These are phyloP conservation scores for Cyprinus carpio DNA, from an alignment of 2,113 vertebrate species.

Conservation along the genomic window DNA sequence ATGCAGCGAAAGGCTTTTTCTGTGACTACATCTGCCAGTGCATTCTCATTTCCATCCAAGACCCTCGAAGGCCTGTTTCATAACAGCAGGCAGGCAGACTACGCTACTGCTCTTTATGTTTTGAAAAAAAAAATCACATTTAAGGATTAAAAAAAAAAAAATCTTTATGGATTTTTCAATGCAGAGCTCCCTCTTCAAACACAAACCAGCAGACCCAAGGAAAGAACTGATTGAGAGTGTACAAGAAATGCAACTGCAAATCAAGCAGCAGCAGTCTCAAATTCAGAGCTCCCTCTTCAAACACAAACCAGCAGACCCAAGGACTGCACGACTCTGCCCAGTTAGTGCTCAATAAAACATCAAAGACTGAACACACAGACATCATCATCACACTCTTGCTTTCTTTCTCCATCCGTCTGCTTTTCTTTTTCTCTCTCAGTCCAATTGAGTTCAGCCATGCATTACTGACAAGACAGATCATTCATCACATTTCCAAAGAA, in stretches of 20 bases:
- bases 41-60: conserved; percentile 43
- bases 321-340: conserved; percentile 4
- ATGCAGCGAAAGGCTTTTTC: neutral
- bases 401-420: conserved; percentile 22
- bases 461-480: conserved; percentile 11
- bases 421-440: conserved; percentile 4
- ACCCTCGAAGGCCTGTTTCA: conserved; percentile 34
- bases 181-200: conserved; percentile 37
- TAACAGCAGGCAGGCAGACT: conserved; percentile 38
- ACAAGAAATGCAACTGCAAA: conserved; percentile 27
- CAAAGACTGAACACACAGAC: conserved; percentile 44
- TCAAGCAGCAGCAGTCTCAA: conserved; percentile 24
- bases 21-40: conserved; percentile 6
- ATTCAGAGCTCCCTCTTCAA: conserved; percentile 35
- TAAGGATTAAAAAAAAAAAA: no score
- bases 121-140: conserved; percentile 7
- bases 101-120: conserved; percentile 3
- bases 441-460: neutral
- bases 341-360: conserved; percentile 56
- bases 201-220: conserved; percentile 7
- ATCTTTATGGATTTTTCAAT: no score
- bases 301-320: conserved; percentile 22
- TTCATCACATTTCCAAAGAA: neutral
- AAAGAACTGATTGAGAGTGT: neutral
- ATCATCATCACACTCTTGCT: conserved; percentile 20